phyloP scores from a whole-genome alignment of 2,888 invertebrate genomes.

The Frankliniella fusca region DNA sequence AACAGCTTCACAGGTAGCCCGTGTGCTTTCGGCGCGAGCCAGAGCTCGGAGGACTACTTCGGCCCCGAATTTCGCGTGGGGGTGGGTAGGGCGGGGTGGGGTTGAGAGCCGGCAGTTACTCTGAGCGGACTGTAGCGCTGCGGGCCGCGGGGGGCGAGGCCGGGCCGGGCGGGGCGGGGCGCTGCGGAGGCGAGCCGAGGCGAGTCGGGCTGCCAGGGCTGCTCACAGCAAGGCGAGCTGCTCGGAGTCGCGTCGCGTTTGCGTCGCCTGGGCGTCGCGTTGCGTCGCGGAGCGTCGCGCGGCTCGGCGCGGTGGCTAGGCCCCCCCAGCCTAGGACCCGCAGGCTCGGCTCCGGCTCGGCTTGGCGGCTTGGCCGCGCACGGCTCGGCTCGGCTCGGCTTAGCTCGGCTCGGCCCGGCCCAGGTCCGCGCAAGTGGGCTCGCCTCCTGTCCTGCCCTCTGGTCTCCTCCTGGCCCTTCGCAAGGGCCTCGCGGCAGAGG shows the following conservation, averaged over 20 bases:
- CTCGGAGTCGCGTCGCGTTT: not conserved
- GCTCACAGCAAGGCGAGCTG: not conserved
- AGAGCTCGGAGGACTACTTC: not conserved
- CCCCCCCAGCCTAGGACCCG: not conserved
- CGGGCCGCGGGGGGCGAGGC: not conserved
- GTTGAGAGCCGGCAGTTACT: not conserved
- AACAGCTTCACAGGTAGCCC: not conserved
- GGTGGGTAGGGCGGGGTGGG: not conserved
- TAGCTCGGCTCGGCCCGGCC: not conserved
- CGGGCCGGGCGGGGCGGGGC: not conserved
- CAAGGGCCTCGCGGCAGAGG: not conserved
- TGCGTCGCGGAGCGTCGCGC: slow-evolving; percentile 16
- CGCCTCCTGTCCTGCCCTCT: too few species aligned
- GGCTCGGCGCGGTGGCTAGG: not conserved
- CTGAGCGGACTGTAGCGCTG: not conserved
- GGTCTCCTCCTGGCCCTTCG: not conserved
- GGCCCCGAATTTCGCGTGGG: too few species aligned
- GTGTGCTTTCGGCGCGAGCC: not conserved
- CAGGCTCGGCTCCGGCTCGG: not conserved
- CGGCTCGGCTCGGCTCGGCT: not conserved
- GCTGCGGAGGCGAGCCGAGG: not conserved
- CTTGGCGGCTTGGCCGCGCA: not conserved
- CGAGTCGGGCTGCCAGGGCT: not conserved
- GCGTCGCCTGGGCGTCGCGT: slow-evolving; percentile 19
- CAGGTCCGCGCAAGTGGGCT: not conserved